These are phyloP conservation scores for Morus bassanus DNA, from an alignment of 2,797 vertebrate genomes.

Conservation along the genomic window DNA sequence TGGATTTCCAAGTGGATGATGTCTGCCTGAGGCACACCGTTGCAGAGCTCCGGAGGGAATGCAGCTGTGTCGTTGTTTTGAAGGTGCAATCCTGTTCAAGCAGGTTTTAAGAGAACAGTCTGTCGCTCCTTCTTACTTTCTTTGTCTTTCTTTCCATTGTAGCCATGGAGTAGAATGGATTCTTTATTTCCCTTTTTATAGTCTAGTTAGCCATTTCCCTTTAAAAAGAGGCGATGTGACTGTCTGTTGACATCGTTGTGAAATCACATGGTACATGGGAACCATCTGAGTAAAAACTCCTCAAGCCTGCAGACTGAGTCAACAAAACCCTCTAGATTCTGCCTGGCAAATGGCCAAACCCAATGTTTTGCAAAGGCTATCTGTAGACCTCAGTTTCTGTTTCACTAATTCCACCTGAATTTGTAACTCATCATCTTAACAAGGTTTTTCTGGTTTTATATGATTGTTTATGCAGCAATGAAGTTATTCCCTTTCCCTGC, in stretches of 20 bases:
- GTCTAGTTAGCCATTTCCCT: background rate
- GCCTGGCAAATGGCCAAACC: background rate
- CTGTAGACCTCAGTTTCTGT: background rate
- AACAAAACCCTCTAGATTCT: background rate
- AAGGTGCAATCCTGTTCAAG: too few relatives aligned
- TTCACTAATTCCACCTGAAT: conserved; percentile 22
- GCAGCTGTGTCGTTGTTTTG: background rate
- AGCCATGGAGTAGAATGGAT: background rate
- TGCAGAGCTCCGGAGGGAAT: background rate
- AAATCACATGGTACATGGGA: conserved; percentile 20
- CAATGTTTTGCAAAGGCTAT: background rate
- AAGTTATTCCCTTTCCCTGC: background rate
- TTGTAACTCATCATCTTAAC: background rate
- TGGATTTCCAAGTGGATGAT: background rate
- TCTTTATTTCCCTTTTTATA: background rate
- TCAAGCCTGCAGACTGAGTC: background rate
- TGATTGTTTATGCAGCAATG: background rate
- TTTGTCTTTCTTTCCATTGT: background rate
- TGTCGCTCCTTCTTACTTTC: background rate
- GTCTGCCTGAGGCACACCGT: background rate
- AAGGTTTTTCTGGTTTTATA: background rate
- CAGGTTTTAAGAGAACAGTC: background rate
- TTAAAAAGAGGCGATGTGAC: background rate
- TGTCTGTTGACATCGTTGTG: background rate
- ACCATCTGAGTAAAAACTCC: conserved; percentile 1